These are phyloP conservation scores for Cyclina sinensis DNA, from an alignment of 1,140 invertebrate genomes.

Conservation along the genomic window DNA sequence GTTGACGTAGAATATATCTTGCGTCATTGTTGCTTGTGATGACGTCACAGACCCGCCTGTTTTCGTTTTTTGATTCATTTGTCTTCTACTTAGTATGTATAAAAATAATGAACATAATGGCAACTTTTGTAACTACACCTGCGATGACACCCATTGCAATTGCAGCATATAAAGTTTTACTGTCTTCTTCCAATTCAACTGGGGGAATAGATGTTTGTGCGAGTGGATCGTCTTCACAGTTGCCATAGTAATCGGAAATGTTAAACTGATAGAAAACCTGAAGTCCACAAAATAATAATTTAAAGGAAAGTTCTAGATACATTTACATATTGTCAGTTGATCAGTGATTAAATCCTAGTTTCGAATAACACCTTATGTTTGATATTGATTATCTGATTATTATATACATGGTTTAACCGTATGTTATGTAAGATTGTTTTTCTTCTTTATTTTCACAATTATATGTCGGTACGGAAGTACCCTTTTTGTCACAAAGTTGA, in stretches of 20 bases:
- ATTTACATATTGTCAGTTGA: too few relatives aligned
- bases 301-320: too few relatives aligned
- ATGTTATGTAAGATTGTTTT: too few relatives aligned
- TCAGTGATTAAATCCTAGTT: too few relatives aligned
- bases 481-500: too few relatives aligned
- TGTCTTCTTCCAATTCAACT: slow-evolving; percentile 66
- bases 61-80: slow-evolving; percentile 77
- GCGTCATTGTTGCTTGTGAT: slow-evolving; percentile 85
- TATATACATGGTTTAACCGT: too few relatives aligned
- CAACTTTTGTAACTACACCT: slow-evolving; percentile 78
- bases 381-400: too few relatives aligned
- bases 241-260: slow-evolving; percentile 82
- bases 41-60: slow-evolving; percentile 82
- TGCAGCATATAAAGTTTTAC: slow-evolving; percentile 69
- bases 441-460: too few relatives aligned
- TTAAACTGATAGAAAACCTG: slow-evolving; percentile 84
- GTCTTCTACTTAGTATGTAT: slow-evolving; percentile 76
- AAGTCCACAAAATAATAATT: too few relatives aligned
- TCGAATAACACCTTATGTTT: too few relatives aligned
- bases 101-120: slow-evolving; percentile 80
- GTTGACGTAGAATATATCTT: slow-evolving; percentile 85
- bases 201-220: slow-evolving; percentile 76
- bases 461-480: too few relatives aligned
- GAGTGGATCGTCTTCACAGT: slow-evolving; percentile 82
- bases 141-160: slow-evolving; percentile 81